Evolutionary conservation across 2,797 vertebrate species (phyloP).

Genomic region (Malurus splendens): DNA sequence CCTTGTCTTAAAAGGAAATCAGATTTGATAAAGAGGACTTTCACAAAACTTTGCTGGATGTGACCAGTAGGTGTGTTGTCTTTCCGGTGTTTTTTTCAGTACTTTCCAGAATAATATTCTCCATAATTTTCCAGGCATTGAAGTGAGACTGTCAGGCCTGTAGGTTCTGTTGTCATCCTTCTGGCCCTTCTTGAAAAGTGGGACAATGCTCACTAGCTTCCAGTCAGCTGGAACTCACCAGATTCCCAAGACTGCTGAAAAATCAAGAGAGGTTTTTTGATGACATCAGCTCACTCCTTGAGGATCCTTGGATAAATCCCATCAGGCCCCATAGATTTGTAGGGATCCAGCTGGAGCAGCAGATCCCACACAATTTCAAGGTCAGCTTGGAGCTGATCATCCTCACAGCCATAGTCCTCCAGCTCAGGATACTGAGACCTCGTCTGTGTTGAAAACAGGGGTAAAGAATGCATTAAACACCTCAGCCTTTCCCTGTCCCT

Average conservation of each 20-base stretch:
- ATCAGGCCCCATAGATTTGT: not conserved
- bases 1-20: not conserved
- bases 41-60: not conserved
- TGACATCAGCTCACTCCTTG: not conserved
- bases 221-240: rapidly evolving
- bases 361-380: not conserved
- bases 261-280: not conserved
- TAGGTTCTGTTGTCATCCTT: not conserved
- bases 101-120: not conserved
- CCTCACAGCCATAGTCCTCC: not conserved
- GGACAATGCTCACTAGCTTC: rapidly evolving
- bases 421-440: not conserved
- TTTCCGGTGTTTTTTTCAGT: not conserved
- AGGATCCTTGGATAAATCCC: not conserved
- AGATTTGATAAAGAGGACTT: not conserved
- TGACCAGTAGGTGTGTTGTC: not conserved
- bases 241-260: not conserved
- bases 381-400: not conserved
- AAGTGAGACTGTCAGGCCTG: not conserved
- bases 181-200: not conserved
- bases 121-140: not conserved
- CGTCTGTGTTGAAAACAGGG: not conserved
- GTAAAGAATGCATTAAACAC: not conserved
- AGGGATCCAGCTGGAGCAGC: not conserved
- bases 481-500: not conserved